Evolutionary conservation across 2,888 invertebrate species (phyloP).

Genomic region (Arenicola marina): DNA sequence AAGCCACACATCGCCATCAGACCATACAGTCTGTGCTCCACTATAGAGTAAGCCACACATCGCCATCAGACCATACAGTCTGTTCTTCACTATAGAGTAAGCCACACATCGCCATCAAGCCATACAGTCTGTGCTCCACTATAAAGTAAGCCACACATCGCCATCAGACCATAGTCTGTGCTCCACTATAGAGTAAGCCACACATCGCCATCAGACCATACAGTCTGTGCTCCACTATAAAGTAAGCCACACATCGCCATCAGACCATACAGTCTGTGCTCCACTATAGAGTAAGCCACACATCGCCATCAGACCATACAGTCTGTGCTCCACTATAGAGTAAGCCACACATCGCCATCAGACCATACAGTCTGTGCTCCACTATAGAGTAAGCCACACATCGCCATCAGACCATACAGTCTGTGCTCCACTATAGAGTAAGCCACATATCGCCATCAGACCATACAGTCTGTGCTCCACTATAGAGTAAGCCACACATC

Average conservation of each 20-base stretch:
- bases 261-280: slow-evolving; percentile 24
- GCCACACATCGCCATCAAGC: slow-evolving; percentile 19
- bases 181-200: slow-evolving; percentile 25
- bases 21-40: slow-evolving; percentile 23
- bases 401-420: slow-evolving; percentile 22
- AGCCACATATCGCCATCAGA: slow-evolving; percentile 16
- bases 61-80: slow-evolving; percentile 21
- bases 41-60: slow-evolving; percentile 26
- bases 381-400: slow-evolving; percentile 25
- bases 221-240: slow-evolving; percentile 21
- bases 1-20: slow-evolving; percentile 18
- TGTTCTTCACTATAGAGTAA: slow-evolving; percentile 27
- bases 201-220: slow-evolving; percentile 23
- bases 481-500: slow-evolving; percentile 24
- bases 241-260: slow-evolving; percentile 23
- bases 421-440: slow-evolving; percentile 27
- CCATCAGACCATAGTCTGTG: slow-evolving; percentile 24
- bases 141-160: slow-evolving; percentile 25
- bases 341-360: slow-evolving; percentile 20
- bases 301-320: slow-evolving; percentile 22
- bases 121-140: slow-evolving; percentile 22
- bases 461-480: slow-evolving; percentile 25
- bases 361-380: slow-evolving; percentile 24
- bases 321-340: slow-evolving; percentile 25
- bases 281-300: slow-evolving; percentile 25